These are phyloP conservation scores for Urophycis tenuis DNA, from an alignment of 2,797 vertebrate genomes.

Conservation along the genomic window DNA sequence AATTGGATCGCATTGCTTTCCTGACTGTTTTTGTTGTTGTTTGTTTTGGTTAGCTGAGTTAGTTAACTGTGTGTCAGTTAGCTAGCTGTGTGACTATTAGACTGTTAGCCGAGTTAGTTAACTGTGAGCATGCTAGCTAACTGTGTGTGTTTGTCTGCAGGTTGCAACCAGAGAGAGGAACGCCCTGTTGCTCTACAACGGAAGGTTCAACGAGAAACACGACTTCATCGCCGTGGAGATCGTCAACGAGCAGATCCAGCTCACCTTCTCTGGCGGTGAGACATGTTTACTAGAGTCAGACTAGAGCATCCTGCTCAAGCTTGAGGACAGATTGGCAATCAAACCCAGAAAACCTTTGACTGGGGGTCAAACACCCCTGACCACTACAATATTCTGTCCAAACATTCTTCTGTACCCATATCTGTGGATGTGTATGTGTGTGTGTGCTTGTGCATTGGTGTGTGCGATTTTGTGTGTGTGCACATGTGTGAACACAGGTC, in stretches of 20 bases:
- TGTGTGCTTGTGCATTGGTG: conserved; percentile 16
- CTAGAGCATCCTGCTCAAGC: not conserved
- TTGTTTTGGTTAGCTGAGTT: no score
- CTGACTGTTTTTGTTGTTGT: no score
- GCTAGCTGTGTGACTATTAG: not conserved
- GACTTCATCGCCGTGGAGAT: conserved; percentile 97
- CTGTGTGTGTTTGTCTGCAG: conserved; percentile 52
- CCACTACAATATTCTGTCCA: not conserved
- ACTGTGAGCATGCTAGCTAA: not conserved
- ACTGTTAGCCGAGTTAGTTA: no score
- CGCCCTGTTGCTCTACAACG: conserved; percentile 91
- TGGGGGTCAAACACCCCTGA: not conserved
- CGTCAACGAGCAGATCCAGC: conserved; percentile 91
- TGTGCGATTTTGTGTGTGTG: not conserved
- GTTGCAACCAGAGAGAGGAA: conserved; percentile 87
- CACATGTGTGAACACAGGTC: not conserved
- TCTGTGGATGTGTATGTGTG: not conserved
- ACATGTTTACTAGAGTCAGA: not conserved
- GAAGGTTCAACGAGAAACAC: conserved; percentile 95
- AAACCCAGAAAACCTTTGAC: not conserved
- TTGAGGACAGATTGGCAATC: not conserved
- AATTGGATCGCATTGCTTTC: no score
- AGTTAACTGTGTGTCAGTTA: no score
- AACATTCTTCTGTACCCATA: not conserved
- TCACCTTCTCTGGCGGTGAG: conserved; percentile 89